These are phyloP conservation scores for Eupsilia transversa DNA, from an alignment of 2,888 invertebrate species.

Conservation along the genomic window DNA sequence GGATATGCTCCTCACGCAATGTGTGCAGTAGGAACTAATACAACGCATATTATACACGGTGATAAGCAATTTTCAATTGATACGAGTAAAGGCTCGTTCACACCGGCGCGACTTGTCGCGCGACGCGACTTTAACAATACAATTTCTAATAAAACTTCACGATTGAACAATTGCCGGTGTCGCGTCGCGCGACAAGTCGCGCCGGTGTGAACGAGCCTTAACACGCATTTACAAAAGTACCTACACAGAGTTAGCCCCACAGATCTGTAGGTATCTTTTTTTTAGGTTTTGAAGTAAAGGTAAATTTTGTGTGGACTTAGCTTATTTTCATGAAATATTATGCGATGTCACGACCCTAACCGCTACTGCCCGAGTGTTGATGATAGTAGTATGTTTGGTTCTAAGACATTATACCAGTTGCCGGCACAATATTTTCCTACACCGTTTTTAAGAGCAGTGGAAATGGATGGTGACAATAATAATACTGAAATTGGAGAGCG, in stretches of 20 bases:
- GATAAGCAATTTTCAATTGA: not conserved
- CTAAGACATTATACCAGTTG: not conserved
- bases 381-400: not conserved
- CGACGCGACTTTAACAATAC: no score
- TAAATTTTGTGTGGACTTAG: not conserved
- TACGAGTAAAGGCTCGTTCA: no score
- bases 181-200: no score
- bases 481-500: not conserved
- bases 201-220: no score
- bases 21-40: not conserved
- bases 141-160: no score
- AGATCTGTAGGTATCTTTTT: not conserved
- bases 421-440: not conserved
- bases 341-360: not conserved
- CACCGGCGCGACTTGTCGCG: no score
- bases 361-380: not conserved
- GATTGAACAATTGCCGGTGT: no score
- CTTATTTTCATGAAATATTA: not conserved
- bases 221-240: not conserved
- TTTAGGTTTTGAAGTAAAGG: no score
- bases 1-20: not conserved
- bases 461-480: not conserved
- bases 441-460: not conserved
- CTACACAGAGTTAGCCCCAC: not conserved
- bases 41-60: not conserved